Evolutionary conservation across 2,113 vertebrate species (phyloP), one percentile per base, ranked within the genome.

Genomic region (Lepisosteus oculatus): DNA sequence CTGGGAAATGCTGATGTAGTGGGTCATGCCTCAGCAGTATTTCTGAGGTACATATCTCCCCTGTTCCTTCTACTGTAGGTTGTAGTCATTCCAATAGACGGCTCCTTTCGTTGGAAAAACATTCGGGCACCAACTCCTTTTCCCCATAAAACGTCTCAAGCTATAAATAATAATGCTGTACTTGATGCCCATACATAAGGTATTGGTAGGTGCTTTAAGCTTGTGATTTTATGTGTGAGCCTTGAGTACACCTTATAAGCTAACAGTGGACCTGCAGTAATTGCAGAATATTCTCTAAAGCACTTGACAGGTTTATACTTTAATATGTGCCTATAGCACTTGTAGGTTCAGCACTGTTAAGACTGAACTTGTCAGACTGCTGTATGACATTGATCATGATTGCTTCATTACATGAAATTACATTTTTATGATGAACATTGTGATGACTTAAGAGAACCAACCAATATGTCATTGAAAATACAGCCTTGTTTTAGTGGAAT

Each of bases 331-430:
- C 69, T 55, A 67, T 44, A 61, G 41, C 54, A 43, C 55, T 67
- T 55, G 69, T 64, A 76, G 72, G 54, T 72, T 67, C 65, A 69
- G 17, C 59, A 64, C 69, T 66, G 57, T 61, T 61, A 61, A 59
- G 69, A 72, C 62, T 74, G 59, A 51, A 66, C 72, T 68, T 74
- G 69, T 67, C 70, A 78, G 72, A 69, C 72, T 73, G 70, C 54
- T 70, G 71, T 63, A 68, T 76, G 69, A 70, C 56, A 67, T 54
- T 67, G 68, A 42, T 56, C 69, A 13, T 8, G 14, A 59, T n/a
- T 3, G 5, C 12, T 13, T 59, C 5, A 15, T 0, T 59, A 59
- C 57, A 59, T 59, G 57, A 59, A 59, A 59, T n/a, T 4, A 59
- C 9, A 4, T 3, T 59, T 59, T 59, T 59, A 8, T 51, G 47